Percentiles rank a stretch among this genome's conserved stretches.
phyloP scores from a whole-genome alignment of 2,797 vertebrate species.

The Lepus townsendii region DNA sequence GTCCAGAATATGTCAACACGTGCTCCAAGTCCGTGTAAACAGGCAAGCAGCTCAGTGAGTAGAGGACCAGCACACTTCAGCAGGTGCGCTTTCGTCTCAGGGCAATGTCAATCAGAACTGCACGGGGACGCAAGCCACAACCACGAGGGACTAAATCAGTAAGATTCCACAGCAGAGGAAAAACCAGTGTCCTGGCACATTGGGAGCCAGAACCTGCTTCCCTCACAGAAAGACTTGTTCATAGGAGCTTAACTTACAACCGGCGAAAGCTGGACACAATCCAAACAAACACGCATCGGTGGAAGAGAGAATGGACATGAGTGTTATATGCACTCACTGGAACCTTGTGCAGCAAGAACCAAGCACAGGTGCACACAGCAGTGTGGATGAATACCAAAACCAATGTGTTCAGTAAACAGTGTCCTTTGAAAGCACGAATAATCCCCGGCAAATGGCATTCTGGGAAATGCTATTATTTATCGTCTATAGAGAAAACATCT shows the following conservation, averaged over 20 bases:
- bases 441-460: neutral
- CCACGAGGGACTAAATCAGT: rapidly evolving
- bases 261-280: neutral
- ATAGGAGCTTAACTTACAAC: neutral
- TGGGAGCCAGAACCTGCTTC: neutral
- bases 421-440: neutral
- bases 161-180: no score
- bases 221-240: no score
- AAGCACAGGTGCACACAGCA: neutral
- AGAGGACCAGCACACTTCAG: neutral
- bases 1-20: neutral
- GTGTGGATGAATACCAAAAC: neutral
- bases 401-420: neutral
- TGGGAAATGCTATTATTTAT: neutral
- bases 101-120: neutral
- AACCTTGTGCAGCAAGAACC: neutral
- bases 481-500: no score
- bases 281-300: neutral
- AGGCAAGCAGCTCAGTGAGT: neutral
- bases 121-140: no score
- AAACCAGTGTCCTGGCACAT: no score
- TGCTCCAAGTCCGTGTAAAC: neutral
- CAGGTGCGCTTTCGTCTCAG: no score
- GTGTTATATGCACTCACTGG: no score
- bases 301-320: neutral